These are phyloP conservation scores for Eugnorisma glareosa DNA, from an alignment of 2,888 invertebrate species.

Conservation along the genomic window DNA sequence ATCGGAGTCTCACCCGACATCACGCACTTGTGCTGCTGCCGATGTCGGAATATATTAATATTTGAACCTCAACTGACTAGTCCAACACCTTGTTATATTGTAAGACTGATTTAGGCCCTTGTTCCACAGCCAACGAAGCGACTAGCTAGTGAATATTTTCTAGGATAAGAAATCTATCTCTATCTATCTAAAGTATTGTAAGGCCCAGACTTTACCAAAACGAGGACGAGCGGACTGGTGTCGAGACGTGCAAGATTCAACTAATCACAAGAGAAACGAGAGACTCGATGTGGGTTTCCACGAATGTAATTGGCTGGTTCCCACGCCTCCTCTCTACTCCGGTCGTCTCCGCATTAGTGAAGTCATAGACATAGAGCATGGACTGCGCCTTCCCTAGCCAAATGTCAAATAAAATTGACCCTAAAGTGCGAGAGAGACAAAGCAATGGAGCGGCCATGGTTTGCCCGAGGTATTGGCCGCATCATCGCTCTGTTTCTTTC, in stretches of 20 bases:
- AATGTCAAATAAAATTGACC: too few species aligned
- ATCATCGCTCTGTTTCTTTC: too few species aligned
- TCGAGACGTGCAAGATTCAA: background rate
- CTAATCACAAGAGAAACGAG: background rate
- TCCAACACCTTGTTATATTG: conserved; percentile 32
- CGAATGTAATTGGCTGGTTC: background rate
- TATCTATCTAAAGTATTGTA: background rate
- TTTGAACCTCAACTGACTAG: conserved; percentile 13
- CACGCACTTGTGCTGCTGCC: conserved; percentile 83
- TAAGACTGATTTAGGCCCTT: background rate
- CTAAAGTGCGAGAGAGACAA: too few species aligned
- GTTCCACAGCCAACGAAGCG: background rate
- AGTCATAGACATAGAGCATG: too few species aligned
- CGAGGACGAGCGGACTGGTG: background rate
- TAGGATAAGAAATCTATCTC: background rate
- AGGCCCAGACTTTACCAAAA: background rate
- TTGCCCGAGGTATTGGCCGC: too few species aligned
- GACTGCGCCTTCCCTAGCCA: too few species aligned
- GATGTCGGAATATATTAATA: conserved; percentile 40
- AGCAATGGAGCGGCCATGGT: too few species aligned
- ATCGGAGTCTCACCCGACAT: conserved; percentile 92
- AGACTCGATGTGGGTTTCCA: background rate
- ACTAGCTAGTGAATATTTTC: background rate
- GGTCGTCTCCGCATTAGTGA: background rate
- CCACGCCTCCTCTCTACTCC: background rate